Percentiles rank a stretch among this genome's conserved stretches.
Conservation (phyloP, 2,888 invertebrate species). For the Leptinotarsa haldemani region DNA sequence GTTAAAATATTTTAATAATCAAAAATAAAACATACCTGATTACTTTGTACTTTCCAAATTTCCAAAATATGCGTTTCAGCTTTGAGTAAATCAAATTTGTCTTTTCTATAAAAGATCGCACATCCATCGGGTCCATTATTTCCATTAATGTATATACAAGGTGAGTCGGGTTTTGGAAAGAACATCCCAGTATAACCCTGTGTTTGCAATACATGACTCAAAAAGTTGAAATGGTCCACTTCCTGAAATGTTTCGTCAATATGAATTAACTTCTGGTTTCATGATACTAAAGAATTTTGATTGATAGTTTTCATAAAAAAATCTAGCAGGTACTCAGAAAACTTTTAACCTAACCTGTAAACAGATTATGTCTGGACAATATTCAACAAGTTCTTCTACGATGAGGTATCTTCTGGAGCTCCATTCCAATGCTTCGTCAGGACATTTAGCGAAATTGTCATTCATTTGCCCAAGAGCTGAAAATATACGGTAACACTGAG, state of each 20-base stretch:
- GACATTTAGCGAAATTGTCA: constrained; percentile 79
- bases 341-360: too few relatives aligned
- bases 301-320: too few relatives aligned
- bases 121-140: constrained; percentile 85
- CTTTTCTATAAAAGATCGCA: constrained; percentile 77
- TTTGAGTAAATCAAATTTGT: constrained; percentile 72
- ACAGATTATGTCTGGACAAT: constrained; percentile 78
- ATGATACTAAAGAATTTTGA: too few relatives aligned
- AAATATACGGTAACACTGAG: neutral
- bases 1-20: too few relatives aligned
- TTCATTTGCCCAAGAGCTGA: constrained; percentile 77
- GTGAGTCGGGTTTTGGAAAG: constrained; percentile 82
- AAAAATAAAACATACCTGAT: constrained; percentile 68
- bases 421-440: constrained; percentile 78
- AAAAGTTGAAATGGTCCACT: constrained; percentile 80
- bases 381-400: constrained; percentile 77
- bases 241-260: constrained; percentile 66
- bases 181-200: constrained; percentile 78
- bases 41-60: constrained; percentile 80
- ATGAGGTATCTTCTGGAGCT: constrained; percentile 74
- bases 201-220: constrained; percentile 71
- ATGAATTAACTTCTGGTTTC: too few relatives aligned
- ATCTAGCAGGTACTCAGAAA: too few relatives aligned
- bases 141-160: constrained; percentile 77
- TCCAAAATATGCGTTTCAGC: constrained; percentile 73